Base-by-base conservation (phyloP, 2,797 vertebrate genomes). In the Amblyopsis hoosieri region DNA sequence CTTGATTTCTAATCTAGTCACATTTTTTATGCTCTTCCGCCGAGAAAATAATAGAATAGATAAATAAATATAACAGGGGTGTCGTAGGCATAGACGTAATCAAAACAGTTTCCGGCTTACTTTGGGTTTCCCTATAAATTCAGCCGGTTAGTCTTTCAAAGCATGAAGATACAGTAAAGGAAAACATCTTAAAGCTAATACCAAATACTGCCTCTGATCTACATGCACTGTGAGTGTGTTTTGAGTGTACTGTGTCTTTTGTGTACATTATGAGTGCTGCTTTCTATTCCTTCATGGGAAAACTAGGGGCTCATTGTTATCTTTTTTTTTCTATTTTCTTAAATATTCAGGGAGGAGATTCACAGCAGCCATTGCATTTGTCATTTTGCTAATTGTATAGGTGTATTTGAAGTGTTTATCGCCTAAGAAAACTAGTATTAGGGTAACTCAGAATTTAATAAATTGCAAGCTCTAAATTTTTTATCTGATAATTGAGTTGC, bases 41-140 rank as follows among this genome's bases (percentile, higher is more conserved):
- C 75, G 79, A 76, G 67, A 74, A 72, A 83, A 72, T 63, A 62
- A 82, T 66, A 63, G 71, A 65, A 66, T 48, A 69, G 66, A 78
- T 78, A 74, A 73, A 73, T 76, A 75, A 79, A 82, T 83, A 23
- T 72, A 62, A 15, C 60, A 58, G 66, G 75, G 46, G 67, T 75
- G 72, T 77, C 79, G 72, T 84, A 68, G 59, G 82, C 72, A 78
- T 63, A 56, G 83, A 90, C 90, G 87, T 87, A 91, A 87, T 91
- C 81, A 73, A 79, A 81, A 73, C 58, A 54, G 81, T 82, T 89
- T 89, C 82, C 82, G 85, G 79, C 77, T 78, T 71, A 58, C 23
- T 81, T 71, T 69, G 80, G 80, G 86, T 73, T 79, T 90, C 83
- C 82, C 87, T 93, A 93, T 93, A 93, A 90, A 91, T 86, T 66